Percentiles rank a stretch among this genome's conserved stretches.
phyloP scores from a whole-genome alignment of 2,797 vertebrate genomes.

The Oreonectes daqikongensis region DNA sequence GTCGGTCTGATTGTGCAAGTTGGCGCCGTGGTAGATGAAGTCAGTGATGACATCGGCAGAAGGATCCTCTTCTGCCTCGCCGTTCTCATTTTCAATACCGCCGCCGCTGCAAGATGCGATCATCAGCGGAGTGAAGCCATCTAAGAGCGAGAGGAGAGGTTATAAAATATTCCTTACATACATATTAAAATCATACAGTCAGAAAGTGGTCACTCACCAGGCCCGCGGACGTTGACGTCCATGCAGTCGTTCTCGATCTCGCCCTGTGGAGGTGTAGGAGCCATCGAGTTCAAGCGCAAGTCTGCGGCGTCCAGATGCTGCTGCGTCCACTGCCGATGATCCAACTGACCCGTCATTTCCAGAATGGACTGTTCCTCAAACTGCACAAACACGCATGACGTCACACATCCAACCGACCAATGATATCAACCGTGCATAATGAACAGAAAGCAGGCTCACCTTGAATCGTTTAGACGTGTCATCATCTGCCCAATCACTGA shows the following conservation, averaged over 20 bases:
- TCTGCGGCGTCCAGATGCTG: slow-evolving; percentile 97
- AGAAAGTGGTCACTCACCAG: slow-evolving; percentile 74
- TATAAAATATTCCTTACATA: background rate
- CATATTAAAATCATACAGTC: background rate
- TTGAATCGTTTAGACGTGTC: slow-evolving; percentile 89
- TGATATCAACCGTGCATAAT: background rate
- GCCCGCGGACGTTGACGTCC: slow-evolving; percentile 96
- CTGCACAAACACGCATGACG: slow-evolving; percentile 64
- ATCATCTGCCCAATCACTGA: slow-evolving; percentile 94
- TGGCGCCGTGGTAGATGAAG: slow-evolving; percentile 97
- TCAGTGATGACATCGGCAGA: slow-evolving; percentile 91
- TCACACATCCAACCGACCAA: slow-evolving; percentile 17
- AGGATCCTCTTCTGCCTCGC: slow-evolving; percentile 92
- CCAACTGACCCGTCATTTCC: slow-evolving; percentile 77
- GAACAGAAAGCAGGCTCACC: slow-evolving; percentile 71
- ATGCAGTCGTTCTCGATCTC: slow-evolving; percentile 94
- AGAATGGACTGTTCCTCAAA: slow-evolving; percentile 87
- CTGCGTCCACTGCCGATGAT: slow-evolving; percentile 97
- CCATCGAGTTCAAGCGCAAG: slow-evolving; percentile 90
- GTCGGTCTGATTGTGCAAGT: slow-evolving; percentile 95
- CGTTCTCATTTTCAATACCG: slow-evolving; percentile 91
- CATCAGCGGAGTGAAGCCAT: slow-evolving; percentile 97
- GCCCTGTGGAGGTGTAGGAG: slow-evolving; percentile 94
- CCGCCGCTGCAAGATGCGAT: slow-evolving; percentile 97
- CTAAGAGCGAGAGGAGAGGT: slow-evolving; percentile 69